Percentiles rank a stretch among this genome's conserved stretches.
These are phyloP conservation scores for Phenganax subtilis DNA, from an alignment of 92 coral and sea anemone genomes.

Conservation along the genomic window DNA sequence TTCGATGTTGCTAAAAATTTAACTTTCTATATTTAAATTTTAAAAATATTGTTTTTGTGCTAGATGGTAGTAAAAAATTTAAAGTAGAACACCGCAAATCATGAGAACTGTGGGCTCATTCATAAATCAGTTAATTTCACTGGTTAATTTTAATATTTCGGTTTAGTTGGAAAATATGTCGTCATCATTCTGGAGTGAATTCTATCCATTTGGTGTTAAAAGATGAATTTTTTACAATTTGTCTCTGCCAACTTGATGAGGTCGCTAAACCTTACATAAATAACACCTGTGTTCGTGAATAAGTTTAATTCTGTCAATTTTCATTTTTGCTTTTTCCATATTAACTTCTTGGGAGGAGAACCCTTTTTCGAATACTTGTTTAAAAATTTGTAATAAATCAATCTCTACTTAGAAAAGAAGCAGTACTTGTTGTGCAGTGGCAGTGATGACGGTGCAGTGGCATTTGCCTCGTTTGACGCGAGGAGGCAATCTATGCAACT, in stretches of 20 bases:
- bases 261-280: background rate
- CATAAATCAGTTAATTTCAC: too few relatives aligned
- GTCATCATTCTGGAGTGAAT: slow-evolving; percentile 90
- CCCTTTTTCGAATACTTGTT: background rate
- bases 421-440: slow-evolving; percentile 72
- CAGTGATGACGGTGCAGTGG: slow-evolving; percentile 87
- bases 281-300: background rate
- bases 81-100: too few relatives aligned
- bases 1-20: too few relatives aligned
- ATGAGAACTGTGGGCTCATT: too few relatives aligned
- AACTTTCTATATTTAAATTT: too few relatives aligned
- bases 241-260: background rate
- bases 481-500: too few relatives aligned
- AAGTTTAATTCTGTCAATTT: background rate
- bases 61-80: too few relatives aligned
- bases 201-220: slow-evolving; percentile 48
- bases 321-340: too few relatives aligned
- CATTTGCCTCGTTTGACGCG: slow-evolving; percentile 51
- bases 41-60: too few relatives aligned
- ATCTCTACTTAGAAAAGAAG: slow-evolving; percentile 37
- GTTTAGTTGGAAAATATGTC: too few relatives aligned
- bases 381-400: background rate
- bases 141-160: too few relatives aligned
- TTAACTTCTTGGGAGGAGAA: too few relatives aligned
- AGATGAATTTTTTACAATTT: slow-evolving; percentile 5